Evolutionary conservation across 2,113 vertebrate genomes (phyloP).

Genomic region (Serilophus lunatus): DNA sequence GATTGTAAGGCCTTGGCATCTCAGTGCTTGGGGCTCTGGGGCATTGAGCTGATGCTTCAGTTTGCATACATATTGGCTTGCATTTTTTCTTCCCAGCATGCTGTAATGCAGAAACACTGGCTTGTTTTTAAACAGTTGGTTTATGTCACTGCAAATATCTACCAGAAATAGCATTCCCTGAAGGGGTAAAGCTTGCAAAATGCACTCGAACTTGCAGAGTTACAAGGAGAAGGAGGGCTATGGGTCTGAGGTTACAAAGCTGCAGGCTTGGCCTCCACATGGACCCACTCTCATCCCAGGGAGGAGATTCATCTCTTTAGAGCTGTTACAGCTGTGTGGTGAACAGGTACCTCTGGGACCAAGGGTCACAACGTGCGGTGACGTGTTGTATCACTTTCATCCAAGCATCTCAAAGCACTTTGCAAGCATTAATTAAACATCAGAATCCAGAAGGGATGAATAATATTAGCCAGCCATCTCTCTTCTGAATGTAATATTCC

Average conservation of each 20-base stretch:
- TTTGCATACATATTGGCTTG: background rate
- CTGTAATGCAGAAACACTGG: background rate
- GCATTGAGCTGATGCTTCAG: background rate
- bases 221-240: background rate
- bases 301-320: background rate
- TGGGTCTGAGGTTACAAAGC: background rate
- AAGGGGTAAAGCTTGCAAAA: background rate
- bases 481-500: background rate
- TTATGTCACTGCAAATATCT: constrained; percentile 23
- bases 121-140: constrained; percentile 29
- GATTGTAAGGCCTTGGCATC: background rate
- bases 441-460: constrained; percentile 27
- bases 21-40: background rate
- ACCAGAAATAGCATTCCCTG: constrained; percentile 20
- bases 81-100: background rate
- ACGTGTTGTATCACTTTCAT: constrained; percentile 6
- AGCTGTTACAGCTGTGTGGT: background rate
- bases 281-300: background rate
- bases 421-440: constrained; percentile 49
- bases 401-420: constrained; percentile 43
- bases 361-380: background rate
- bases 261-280: background rate
- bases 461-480: constrained; percentile 6
- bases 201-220: background rate
- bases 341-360: background rate